Evolutionary conservation across 2,797 vertebrate species (phyloP), one percentile per base, ranked within the genome.

Genomic region (Muscicapa striata): DNA sequence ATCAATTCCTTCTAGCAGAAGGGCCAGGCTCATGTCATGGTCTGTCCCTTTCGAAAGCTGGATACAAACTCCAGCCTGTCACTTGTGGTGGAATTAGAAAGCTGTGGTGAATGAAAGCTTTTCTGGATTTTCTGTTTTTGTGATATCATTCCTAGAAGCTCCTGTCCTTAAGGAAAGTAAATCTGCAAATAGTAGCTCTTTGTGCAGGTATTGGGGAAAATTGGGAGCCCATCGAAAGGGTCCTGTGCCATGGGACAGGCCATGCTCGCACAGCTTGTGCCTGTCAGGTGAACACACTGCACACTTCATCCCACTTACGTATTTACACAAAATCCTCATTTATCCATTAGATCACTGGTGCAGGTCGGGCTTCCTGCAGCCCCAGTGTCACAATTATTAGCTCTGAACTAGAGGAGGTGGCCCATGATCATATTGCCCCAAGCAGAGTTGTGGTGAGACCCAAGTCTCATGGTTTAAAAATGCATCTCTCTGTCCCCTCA

Each of bases 21-120:
- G 97, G 96, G 92, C 43, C 87, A 27, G 88, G 74, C 83, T 32
- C 21, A 17, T 0, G 0, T 49, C 8, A 0, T 94, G 29, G 74
- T 17, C 90, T 96, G 61, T 70, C 84, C 84, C 78, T 97, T 97
- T 95, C 80, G 93, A 97, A 94, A 83, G 95, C 82, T 95, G 96
- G 97, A 57, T 74, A 97, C 97, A 98, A 69, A 1, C 26, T 62
- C 52, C 38, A 38, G 58, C 22, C 52, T 15, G 5, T 73, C 21
- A 1, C 9, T 13, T 36, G 18, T 3, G 23, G 19, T 43, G 27
- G 34, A 38, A 27, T 32, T 52, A 55, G 21, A 85, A 30, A 51
- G 55, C 41, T 46, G 15, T 15, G 24, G 5, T 36, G 17, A 46
- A 6, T 4, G 3, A 29, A 59, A 73, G 20, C 8, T 63, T 29